phyloP scores from a whole-genome alignment of 2,113 vertebrate genomes.

The Alectura lathami region DNA sequence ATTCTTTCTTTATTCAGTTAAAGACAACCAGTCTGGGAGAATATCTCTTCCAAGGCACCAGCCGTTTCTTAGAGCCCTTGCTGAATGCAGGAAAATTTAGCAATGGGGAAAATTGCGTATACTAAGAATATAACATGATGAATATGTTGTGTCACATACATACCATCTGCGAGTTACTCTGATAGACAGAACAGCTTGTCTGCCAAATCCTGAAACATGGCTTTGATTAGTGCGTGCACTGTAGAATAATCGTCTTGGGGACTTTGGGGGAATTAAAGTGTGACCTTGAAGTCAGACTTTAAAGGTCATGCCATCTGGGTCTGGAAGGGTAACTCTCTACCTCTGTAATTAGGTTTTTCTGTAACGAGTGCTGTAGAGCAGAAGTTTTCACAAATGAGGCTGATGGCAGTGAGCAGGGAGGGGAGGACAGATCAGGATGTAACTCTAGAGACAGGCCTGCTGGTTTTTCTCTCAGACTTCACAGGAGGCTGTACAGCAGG shows the following conservation, averaged over 20 bases:
- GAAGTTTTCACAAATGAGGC: slow-evolving; percentile 35
- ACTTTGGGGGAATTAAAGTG: slow-evolving; percentile 23
- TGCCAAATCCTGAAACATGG: slow-evolving; percentile 65
- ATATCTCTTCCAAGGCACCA: slow-evolving; percentile 47
- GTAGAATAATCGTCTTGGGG: slow-evolving; percentile 51
- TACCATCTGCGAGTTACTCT: slow-evolving; percentile 76
- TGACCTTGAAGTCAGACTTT: slow-evolving; percentile 51
- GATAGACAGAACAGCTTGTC: slow-evolving; percentile 74
- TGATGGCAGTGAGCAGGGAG: not conserved
- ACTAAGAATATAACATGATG: slow-evolving; percentile 74
- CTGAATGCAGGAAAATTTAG: slow-evolving; percentile 59
- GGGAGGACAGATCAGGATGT: not conserved
- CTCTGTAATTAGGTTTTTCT: slow-evolving; percentile 27
- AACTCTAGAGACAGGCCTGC: not conserved
- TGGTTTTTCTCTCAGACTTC: not conserved
- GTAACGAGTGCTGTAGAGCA: slow-evolving; percentile 1
- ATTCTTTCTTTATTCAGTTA: slow-evolving; percentile 47
- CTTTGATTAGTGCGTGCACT: slow-evolving; percentile 53
- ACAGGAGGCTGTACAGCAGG: not conserved
- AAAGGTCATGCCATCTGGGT: not conserved
- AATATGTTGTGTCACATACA: slow-evolving; percentile 76
- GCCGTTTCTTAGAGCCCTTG: slow-evolving; percentile 51
- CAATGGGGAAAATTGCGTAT: slow-evolving; percentile 61
- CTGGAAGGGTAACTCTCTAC: not conserved
- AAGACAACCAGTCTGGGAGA: slow-evolving; percentile 45